Conservation (phyloP, 1,140 invertebrate species). For the Acromyrmex heyeri region DNA sequence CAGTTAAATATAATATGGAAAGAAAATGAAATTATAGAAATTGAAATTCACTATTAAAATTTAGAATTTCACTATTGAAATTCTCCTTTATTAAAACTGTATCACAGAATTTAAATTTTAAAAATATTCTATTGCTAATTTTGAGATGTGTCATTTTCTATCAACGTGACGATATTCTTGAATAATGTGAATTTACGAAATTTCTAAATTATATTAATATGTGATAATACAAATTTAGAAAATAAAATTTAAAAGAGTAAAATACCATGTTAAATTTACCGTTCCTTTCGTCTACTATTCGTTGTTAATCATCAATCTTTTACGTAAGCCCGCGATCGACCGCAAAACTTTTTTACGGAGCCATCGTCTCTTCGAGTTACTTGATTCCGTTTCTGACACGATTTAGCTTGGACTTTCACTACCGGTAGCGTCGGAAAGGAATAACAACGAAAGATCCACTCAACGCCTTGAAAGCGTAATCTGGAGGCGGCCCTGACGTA, state of each 20-base stretch:
- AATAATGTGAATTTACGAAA: not conserved
- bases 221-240: not conserved
- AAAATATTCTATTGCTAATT: too few species aligned
- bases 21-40: too few species aligned
- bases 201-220: not conserved
- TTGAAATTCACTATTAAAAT: too few species aligned
- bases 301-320: constrained; percentile 22
- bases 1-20: too few species aligned
- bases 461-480: constrained; percentile 49
- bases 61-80: too few species aligned
- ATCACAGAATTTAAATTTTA: too few species aligned
- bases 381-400: constrained; percentile 14
- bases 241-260: not conserved
- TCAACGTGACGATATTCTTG: not conserved
- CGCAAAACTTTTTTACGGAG: constrained; percentile 35
- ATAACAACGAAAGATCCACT: constrained; percentile 58
- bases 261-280: not conserved
- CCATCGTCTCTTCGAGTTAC: constrained; percentile 18
- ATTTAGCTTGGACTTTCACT: constrained; percentile 50
- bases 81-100: too few species aligned
- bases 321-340: not conserved
- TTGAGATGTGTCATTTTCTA: too few species aligned
- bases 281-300: not conserved
- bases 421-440: constrained; percentile 8
- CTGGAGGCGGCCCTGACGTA: constrained; percentile 29